These are phyloP conservation scores for Papilio xuthus DNA, from an alignment of 1,140 invertebrate species.

Conservation along the genomic window DNA sequence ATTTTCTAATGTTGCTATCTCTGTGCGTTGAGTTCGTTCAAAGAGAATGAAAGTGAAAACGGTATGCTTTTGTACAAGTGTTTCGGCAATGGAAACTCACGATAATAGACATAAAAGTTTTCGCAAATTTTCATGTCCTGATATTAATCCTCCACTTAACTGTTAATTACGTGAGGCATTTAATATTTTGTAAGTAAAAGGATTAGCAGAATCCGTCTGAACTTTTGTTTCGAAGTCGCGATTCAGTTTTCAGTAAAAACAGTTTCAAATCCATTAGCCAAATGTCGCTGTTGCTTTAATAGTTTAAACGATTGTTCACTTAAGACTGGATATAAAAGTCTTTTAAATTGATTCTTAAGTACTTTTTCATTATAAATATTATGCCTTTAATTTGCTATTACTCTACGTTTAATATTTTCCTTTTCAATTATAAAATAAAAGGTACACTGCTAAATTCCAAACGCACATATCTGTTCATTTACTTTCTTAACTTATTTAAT, in stretches of 20 bases:
- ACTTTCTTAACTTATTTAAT: background rate
- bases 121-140: too few relatives aligned
- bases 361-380: background rate
- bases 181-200: background rate
- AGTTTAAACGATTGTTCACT: conserved; percentile 7
- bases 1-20: too few relatives aligned
- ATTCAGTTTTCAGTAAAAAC: conserved; percentile 1
- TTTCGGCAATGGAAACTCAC: background rate
- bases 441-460: background rate
- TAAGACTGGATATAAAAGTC: background rate
- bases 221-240: conserved; percentile 1
- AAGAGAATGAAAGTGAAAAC: too few relatives aligned
- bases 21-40: too few relatives aligned
- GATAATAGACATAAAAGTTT: background rate
- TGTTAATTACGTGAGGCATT: background rate
- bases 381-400: background rate
- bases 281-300: background rate
- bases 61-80: background rate
- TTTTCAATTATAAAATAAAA: background rate
- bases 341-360: conserved; percentile 1
- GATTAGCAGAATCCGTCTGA: background rate
- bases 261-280: conserved; percentile 1
- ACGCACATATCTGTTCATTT: background rate
- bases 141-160: background rate
- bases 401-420: background rate